Percentiles rank a stretch among this genome's conserved stretches.
phyloP scores from a whole-genome alignment of 2,888 invertebrate species.

The Shargacucullia verbasci region DNA sequence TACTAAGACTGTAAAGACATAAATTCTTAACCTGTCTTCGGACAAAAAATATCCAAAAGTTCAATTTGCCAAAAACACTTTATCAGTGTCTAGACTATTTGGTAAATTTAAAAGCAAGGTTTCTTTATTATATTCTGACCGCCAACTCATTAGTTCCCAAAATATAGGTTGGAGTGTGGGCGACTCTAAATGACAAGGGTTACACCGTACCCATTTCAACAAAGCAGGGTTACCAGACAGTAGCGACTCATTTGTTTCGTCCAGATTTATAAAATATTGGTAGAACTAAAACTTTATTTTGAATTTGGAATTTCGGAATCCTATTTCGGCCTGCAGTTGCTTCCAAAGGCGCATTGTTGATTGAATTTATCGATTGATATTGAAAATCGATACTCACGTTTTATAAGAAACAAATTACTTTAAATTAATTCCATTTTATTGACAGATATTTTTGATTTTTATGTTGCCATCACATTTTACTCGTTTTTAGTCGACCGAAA shows the following conservation, averaged over 20 bases:
- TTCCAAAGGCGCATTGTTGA: no score
- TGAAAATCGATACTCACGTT: no score
- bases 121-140: constrained; percentile 49
- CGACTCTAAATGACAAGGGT: constrained; percentile 56
- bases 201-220: constrained; percentile 53
- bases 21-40: constrained; percentile 23
- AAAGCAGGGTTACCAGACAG: constrained; percentile 37
- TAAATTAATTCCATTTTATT: no score
- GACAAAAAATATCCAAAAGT: constrained; percentile 27
- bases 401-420: no score
- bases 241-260: constrained; percentile 36
- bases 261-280: constrained; percentile 39
- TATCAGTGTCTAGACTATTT: constrained; percentile 45
- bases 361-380: no score
- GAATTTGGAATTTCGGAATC: no score
- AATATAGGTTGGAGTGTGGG: constrained; percentile 43
- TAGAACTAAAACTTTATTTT: neutral
- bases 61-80: constrained; percentile 43
- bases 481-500: no score
- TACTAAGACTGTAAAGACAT: constrained; percentile 25
- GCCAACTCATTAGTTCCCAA: constrained; percentile 51
- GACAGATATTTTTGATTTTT: no score
- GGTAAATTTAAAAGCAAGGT: constrained; percentile 43
- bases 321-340: no score
- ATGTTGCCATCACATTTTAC: no score